Evolutionary conservation across 2,888 invertebrate species (phyloP).

Genomic region (Cynaeus angustus): DNA sequence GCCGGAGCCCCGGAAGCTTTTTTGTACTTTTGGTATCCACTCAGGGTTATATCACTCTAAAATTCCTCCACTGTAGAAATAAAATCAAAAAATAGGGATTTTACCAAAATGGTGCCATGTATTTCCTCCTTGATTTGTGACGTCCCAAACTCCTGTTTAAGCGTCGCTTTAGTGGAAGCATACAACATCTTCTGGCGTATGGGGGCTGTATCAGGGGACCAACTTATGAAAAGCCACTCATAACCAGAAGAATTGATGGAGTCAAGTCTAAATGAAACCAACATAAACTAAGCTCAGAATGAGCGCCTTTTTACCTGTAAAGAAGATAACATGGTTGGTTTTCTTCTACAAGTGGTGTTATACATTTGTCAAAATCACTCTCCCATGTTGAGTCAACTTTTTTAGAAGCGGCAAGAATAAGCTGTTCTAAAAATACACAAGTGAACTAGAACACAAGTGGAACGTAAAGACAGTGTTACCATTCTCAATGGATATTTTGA

Average conservation of each 20-base stretch:
- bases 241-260: constrained; percentile 85
- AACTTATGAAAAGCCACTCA: constrained; percentile 94
- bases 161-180: constrained; percentile 97
- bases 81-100: background rate
- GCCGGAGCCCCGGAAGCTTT: constrained; percentile 87
- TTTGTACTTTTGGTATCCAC: constrained; percentile 88
- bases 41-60: constrained; percentile 86
- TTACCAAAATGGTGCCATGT: constrained; percentile 87
- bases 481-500: constrained; percentile 91
- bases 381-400: constrained; percentile 87
- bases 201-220: constrained; percentile 94
- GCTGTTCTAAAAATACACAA: constrained; percentile 79
- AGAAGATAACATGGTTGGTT: constrained; percentile 94
- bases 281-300: background rate
- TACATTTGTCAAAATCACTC: constrained; percentile 86
- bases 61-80: constrained; percentile 22
- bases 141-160: constrained; percentile 97
- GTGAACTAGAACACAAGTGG: background rate
- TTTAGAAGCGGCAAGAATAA: constrained; percentile 78
- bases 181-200: constrained; percentile 98
- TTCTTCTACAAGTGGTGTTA: constrained; percentile 82
- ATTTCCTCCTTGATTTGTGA: constrained; percentile 95
- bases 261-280: constrained; percentile 77
- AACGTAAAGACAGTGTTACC: constrained; percentile 70
- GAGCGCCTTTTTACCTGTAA: constrained; percentile 76